These are phyloP conservation scores for Mormyrus lacerda DNA, from an alignment of 2,113 vertebrate species.

Conservation along the genomic window DNA sequence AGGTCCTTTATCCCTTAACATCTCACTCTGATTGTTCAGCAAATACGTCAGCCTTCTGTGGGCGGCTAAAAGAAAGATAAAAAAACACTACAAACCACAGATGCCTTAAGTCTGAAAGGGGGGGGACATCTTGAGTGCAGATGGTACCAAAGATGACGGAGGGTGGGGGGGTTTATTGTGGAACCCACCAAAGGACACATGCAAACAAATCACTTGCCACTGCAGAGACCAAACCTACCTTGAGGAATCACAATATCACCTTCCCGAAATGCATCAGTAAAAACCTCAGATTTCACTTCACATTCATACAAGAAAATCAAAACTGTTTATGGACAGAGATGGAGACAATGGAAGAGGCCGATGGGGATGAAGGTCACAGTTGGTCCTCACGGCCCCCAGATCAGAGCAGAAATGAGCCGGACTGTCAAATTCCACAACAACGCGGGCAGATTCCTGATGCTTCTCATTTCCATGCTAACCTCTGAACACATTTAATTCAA, in stretches of 20 bases:
- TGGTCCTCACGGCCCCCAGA: background rate
- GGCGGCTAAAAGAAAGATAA: background rate
- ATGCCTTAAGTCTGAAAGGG: background rate
- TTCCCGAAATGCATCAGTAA: background rate
- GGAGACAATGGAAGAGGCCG: background rate
- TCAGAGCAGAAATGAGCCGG: background rate
- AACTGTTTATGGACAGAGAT: background rate
- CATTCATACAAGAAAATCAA: background rate
- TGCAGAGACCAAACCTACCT: background rate
- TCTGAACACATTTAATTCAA: background rate
- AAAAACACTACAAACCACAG: background rate
- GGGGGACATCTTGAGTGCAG: background rate
- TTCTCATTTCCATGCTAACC: background rate
- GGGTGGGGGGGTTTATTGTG: background rate
- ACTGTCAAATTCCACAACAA: background rate
- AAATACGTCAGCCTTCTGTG: constrained; percentile 27
- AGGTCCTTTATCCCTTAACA: constrained; percentile 9
- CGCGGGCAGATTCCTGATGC: background rate
- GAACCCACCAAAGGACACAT: background rate
- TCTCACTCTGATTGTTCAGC: constrained; percentile 21
- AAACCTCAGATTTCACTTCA: background rate
- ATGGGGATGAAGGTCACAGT: background rate
- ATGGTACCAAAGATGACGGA: background rate
- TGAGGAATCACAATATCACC: background rate
- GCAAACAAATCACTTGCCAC: background rate